Conservation (phyloP, 2,888 invertebrate genomes). For the Odontocolon sp. region DNA sequence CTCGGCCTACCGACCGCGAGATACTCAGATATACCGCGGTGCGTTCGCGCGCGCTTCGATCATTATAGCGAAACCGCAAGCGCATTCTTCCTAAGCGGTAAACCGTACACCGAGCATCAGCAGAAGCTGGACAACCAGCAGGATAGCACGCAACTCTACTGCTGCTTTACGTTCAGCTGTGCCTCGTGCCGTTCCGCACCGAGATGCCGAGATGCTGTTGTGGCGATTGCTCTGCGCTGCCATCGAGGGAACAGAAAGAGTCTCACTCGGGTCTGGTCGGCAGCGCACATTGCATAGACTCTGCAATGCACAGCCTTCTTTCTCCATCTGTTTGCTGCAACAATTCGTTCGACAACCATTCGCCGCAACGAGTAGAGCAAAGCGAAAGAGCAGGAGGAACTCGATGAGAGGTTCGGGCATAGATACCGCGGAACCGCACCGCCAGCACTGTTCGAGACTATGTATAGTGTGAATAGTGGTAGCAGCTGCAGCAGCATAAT, state of each 20-base stretch:
- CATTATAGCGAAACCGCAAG: slow-evolving; percentile 68
- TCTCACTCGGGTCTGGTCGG: slow-evolving; percentile 13
- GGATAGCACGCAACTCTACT: background rate
- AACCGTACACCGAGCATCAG: slow-evolving; percentile 32
- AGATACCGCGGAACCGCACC: background rate
- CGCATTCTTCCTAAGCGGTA: slow-evolving; percentile 61
- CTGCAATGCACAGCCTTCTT: slow-evolving; percentile 35
- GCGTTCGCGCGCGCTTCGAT: slow-evolving; percentile 57
- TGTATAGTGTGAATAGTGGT: slow-evolving; percentile 22
- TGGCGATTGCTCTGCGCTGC: too few relatives aligned
- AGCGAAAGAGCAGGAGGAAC: slow-evolving; percentile 35
- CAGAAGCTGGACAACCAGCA: background rate
- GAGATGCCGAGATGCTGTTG: too few relatives aligned
- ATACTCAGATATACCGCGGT: slow-evolving; percentile 1
- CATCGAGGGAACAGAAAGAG: too few relatives aligned
- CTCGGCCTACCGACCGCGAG: background rate
- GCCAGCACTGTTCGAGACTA: background rate
- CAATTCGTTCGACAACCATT: slow-evolving; percentile 35
- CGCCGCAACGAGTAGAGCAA: slow-evolving; percentile 32
- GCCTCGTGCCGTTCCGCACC: slow-evolving; percentile 30
- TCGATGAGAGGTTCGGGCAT: background rate
- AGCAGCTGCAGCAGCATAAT: slow-evolving; percentile 30
- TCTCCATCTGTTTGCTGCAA: slow-evolving; percentile 35
- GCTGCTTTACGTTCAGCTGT: slow-evolving; percentile 13
- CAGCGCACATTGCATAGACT: slow-evolving; percentile 30